Conservation (phyloP, 2,797 vertebrate genomes). For the Phoeniculus purpureus region DNA sequence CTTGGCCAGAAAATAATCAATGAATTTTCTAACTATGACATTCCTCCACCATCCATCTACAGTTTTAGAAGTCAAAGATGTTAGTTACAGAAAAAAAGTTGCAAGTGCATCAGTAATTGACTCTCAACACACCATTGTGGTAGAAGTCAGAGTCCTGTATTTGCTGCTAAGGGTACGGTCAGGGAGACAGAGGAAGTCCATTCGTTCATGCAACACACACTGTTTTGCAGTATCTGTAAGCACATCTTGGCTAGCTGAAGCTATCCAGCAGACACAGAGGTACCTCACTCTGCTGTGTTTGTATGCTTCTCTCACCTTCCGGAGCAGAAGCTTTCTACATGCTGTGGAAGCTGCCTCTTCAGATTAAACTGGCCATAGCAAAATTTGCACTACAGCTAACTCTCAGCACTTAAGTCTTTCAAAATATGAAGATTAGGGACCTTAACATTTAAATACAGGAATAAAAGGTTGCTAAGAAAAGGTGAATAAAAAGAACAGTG, state of each 20-base stretch:
- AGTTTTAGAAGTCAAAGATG: not conserved
- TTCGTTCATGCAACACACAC: not conserved
- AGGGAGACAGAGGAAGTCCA: not conserved
- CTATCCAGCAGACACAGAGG: not conserved
- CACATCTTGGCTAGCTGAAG: not conserved
- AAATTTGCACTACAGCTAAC: not conserved
- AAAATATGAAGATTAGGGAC: not conserved
- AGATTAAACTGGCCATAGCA: not conserved
- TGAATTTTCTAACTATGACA: not conserved
- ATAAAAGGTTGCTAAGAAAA: not conserved
- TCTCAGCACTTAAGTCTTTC: not conserved
- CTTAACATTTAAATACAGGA: not conserved
- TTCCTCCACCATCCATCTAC: not conserved
- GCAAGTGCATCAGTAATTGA: not conserved
- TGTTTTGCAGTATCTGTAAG: not conserved
- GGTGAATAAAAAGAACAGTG: not conserved
- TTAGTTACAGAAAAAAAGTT: not conserved
- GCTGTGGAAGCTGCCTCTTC: not conserved
- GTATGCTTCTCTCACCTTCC: not conserved
- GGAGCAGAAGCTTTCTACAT: not conserved
- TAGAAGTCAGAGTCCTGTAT: not conserved
- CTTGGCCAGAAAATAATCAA: not conserved
- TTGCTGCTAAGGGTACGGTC: not conserved
- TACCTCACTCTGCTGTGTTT: not conserved
- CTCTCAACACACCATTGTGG: not conserved